Percentiles rank a stretch among this genome's conserved stretches.
Evolutionary conservation across 2,888 invertebrate genomes (phyloP).

Genomic region (Pandemis heparana): DNA sequence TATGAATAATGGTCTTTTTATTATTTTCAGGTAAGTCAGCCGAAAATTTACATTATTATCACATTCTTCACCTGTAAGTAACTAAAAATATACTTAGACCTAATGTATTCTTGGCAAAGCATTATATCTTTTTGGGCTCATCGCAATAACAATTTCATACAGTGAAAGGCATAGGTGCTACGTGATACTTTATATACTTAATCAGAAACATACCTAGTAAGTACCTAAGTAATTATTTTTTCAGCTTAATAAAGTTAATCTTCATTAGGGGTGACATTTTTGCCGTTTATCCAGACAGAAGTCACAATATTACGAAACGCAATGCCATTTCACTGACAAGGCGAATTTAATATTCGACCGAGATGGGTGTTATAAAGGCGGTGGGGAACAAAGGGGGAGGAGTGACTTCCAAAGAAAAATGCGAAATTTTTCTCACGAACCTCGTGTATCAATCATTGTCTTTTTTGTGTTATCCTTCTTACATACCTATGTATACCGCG

Average conservation of each 20-base stretch:
- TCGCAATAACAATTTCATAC: background rate
- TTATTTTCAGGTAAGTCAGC: constrained; percentile 57
- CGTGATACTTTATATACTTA: background rate
- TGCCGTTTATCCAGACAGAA: constrained; percentile 58
- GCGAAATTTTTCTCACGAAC: constrained; percentile 60
- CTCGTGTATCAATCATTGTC: constrained; percentile 71
- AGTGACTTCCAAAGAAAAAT: constrained; percentile 56
- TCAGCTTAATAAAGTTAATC: background rate
- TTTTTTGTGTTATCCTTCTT: constrained; percentile 57
- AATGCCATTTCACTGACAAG: constrained; percentile 67
- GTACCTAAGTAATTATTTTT: constrained; percentile 9
- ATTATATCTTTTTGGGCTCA: background rate
- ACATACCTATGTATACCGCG: constrained; percentile 32
- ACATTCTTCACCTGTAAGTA: background rate
- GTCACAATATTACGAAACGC: constrained; percentile 73
- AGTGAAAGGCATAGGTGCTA: background rate
- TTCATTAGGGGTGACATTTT: constrained; percentile 2
- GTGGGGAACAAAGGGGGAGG: constrained; percentile 48
- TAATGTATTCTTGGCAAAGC: background rate
- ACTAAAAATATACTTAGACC: background rate
- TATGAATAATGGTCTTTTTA: constrained; percentile 36
- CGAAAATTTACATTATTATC: background rate
- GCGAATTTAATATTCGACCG: constrained; percentile 78
- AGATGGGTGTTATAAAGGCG: constrained; percentile 65
- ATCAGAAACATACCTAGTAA: background rate